A percentile compares a stretch with the other conserved stretches of the same genome.
Evolutionary conservation across 2,113 vertebrate species (phyloP).

Genomic region (Uria aalge): DNA sequence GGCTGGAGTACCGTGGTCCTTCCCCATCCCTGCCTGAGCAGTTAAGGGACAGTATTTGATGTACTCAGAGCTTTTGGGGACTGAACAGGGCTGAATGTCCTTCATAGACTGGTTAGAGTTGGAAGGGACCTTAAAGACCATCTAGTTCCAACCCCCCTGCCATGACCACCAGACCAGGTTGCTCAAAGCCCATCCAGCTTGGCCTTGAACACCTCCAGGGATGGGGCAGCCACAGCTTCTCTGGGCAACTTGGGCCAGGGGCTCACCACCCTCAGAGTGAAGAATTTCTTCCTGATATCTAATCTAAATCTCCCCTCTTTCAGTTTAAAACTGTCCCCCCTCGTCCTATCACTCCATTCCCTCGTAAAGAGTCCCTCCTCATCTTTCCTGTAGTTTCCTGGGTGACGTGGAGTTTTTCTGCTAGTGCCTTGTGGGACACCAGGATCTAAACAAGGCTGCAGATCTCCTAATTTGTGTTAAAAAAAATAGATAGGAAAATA

Average conservation of each 20-base stretch:
- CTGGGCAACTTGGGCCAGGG: neutral
- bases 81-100: rapidly evolving
- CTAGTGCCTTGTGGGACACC: neutral
- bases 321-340: neutral
- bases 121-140: neutral
- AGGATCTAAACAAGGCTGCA: neutral
- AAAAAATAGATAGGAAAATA: neutral
- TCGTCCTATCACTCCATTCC: neutral
- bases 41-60: neutral
- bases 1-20: neutral
- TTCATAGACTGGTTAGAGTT: neutral
- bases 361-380: neutral
- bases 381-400: neutral
- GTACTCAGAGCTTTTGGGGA: neutral
- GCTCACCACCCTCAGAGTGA: neutral
- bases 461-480: neutral
- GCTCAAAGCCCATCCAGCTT: neutral
- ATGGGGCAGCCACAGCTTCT: neutral
- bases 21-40: neutral
- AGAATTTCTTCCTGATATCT: neutral
- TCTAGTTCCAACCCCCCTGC: neutral
- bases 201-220: neutral
- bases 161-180: too few relatives aligned
- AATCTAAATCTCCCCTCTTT: neutral
- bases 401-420: neutral